Base-by-base conservation (phyloP, 1,140 invertebrate genomes). In the Acyrthosiphon pisum region DNA sequence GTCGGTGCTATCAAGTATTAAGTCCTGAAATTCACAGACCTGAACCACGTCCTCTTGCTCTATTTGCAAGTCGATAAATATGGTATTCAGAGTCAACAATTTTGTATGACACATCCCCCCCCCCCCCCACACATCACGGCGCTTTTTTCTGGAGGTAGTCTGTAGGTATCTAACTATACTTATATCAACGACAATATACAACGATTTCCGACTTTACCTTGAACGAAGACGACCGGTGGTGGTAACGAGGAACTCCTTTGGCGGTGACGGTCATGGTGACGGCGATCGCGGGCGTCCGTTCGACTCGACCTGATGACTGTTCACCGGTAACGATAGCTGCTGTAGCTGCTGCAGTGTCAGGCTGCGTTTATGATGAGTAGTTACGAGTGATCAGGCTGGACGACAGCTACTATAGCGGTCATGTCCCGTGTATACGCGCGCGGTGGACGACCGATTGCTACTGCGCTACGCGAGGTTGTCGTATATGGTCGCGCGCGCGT, bases 401-500 rank as follows among this genome's bases (percentile, higher is more conserved):
- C 41, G 56, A 46, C 60, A 30, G 60, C 30, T 35, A 30, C 30
- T 76, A 35, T 76, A 91, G 41, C 60, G 60, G 90, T 76, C 90
- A 91, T 91, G 41, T 23, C 60, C 56, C 86, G 86, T 87, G 37
- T 83, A 37, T 37, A 84, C 41, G 60, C 83, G 81, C 37, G 35
- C 37, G 81, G 35, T 26, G 37, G 83, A 44, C 23, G 83, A 83
- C 83, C 83, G 26, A 84, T 23, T 6, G 37, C 76, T 84, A 84
- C 84, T 87, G 41, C 44, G 44, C 41, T 44, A 44, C 44, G 84
- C 35, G 14, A 14, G 37, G 22, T 8, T 41, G 84, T 30, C n/a
- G 76, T 22, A 9, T 35, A 37, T 53, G 35, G 76, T 81, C 76
- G n/a, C 35, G 35, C 35, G 14, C 76, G 76, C 35, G 76, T 35